phyloP scores from a whole-genome alignment of 53 echinoderm and acorn worm species.

The Antedon mediterranea region DNA sequence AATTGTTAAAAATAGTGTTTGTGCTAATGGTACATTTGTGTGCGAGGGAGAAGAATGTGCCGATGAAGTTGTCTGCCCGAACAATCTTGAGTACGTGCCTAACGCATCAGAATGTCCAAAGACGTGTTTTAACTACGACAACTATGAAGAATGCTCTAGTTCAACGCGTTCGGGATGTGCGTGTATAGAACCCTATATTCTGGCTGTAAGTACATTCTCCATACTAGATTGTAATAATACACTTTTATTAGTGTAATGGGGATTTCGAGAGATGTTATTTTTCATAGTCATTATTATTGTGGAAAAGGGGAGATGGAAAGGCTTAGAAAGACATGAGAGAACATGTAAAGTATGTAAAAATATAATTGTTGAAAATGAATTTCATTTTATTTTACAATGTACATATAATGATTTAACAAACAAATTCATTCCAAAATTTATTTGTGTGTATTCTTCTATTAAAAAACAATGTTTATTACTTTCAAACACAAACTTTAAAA shows the following conservation, averaged over 20 bases:
- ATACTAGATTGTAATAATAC: not conserved
- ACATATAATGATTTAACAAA: too few species aligned
- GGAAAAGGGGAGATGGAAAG: too few species aligned
- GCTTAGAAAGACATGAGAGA: too few species aligned
- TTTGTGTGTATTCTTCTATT: too few species aligned
- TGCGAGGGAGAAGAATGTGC: constrained; percentile 51
- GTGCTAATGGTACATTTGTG: constrained; percentile 60
- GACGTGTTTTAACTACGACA: constrained; percentile 56
- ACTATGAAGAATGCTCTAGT: constrained; percentile 15
- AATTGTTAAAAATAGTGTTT: constrained; percentile 20
- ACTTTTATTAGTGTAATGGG: not conserved
- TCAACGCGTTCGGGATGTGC: constrained; percentile 50
- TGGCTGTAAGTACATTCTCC: constrained; percentile 42
- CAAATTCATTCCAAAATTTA: too few species aligned
- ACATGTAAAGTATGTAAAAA: too few species aligned
- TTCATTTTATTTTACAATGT: too few species aligned
- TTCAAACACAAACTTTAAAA: too few species aligned
- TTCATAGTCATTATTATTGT: too few species aligned
- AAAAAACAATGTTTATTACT: too few species aligned
- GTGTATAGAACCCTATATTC: constrained; percentile 43
- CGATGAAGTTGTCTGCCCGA: constrained; percentile 44
- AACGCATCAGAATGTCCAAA: constrained; percentile 53
- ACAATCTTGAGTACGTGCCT: constrained; percentile 40
- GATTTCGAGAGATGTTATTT: not conserved
- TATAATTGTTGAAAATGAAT: too few species aligned